Evolutionary conservation across 2,888 invertebrate genomes (phyloP), one percentile per base, ranked within the genome.

Genomic region (Heliconius erato): DNA sequence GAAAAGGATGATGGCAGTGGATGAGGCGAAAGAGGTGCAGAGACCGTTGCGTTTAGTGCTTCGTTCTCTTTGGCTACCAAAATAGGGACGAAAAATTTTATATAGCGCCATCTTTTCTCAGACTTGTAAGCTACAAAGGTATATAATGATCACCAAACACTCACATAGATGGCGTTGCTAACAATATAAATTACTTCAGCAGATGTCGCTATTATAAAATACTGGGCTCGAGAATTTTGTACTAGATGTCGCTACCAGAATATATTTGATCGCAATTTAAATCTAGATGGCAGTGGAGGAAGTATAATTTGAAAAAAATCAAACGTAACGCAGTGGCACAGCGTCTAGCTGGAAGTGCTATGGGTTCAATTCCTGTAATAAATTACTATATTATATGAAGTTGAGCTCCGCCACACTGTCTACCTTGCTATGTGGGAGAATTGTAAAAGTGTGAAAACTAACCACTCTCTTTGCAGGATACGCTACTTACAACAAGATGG

Each of bases 141-240:
- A 16, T 23, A 7, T 59, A 14, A n/a, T 59, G 35, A 19, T 76
- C n/a, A n/a, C 3, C 0, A 16, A 9, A 3, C 1, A 7, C 19
- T 26, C 16, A n/a, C 9, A 35, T 76, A 76, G 81, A 77, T 81
- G 77, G 49, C 63, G 65, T 1, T 26, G 7, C n/a, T 54, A 4
- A 3, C 0, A 67, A 59, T 23, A 26, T 44, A 19, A 59, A 26
- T 3, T 59, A 40, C 11, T 35, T 2, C 77, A 63, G 40, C 71
- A 81, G 81, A 77, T 81, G 81, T 28, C 81, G 69, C 1, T 44
- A 16, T 4, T 35, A 1, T 1, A 26, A 40, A 1, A 28, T 12
- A n/a, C 0, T n/a, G 28, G 19, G 0, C 19, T 3, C 6, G 26
- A 0, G 23, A 32, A 44, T 54, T 49, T 32, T 32, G 32, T 32